Evolutionary conservation across 1,140 invertebrate species (phyloP), one percentile per base, ranked within the genome.

Genomic region (Pogonomyrmex barbatus): DNA sequence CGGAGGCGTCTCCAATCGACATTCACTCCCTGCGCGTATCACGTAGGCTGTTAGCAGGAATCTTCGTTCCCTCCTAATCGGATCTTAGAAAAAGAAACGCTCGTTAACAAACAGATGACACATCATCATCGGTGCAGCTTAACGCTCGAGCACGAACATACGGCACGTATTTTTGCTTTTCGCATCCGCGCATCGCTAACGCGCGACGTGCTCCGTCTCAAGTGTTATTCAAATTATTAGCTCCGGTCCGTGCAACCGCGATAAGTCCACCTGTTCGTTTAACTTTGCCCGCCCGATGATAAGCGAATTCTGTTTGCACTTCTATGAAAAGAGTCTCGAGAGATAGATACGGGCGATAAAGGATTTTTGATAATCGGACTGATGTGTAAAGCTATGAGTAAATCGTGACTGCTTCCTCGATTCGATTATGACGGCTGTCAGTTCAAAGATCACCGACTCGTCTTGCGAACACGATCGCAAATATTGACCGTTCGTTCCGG

Each of bases 161-260:
- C 2, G 17, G 10, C n/a, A 77, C 56, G 17, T n/a, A 39, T 65
- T 17, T 78, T 52, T 36, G 9, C n/a, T 47, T 17, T 47, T 47
- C 62, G 1, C 33, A 36, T 4, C 14, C 12, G 30, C 36, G 24
- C 56, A 58, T 3, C 5, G 24, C 12, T 56, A 42, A 17, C n/a
- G 8, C 30, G 24, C 73, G 42, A 45, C 14, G 39, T n/a, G 36
- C 2, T 50, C 8, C 17, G n/a, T 56, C 62, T 68, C 36, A 54
- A 56, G 63, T 68, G 14, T 82, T 71, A 82, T 56, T 82, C 10
- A 71, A 71, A 82, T 82, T 82, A 17, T 3, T 3, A 42, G 47
- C 36, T 24, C 24, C 14, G 9, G n/a, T 58, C 9, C 24, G n/a
- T 4, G 17, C 30, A 33, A 33, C 14, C 8, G 2, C 14, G 17